Evolutionary conservation across 2,113 vertebrate genomes (phyloP).

Genomic region (Notiomystis cincta): DNA sequence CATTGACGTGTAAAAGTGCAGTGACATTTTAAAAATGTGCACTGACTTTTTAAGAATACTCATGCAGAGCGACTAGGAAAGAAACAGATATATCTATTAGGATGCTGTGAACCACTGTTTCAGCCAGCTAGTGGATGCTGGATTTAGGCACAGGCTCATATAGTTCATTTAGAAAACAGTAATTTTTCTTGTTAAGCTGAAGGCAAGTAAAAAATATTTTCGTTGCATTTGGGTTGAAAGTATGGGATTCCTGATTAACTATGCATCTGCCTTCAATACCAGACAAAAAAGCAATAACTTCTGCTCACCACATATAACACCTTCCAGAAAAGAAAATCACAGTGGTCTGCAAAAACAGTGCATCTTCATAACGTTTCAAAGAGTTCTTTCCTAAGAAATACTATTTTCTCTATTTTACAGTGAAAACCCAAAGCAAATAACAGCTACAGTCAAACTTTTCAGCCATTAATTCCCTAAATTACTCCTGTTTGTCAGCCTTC

Average conservation of each 20-base stretch:
- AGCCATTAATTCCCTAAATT: background rate
- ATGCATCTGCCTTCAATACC: constrained; percentile 27
- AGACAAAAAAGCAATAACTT: constrained; percentile 6
- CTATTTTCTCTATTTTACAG: background rate
- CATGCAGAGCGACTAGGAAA: background rate
- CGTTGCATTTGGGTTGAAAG: background rate
- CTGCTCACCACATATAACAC: background rate
- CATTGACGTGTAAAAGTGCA: background rate
- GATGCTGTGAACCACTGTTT: background rate
- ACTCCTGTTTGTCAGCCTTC: background rate
- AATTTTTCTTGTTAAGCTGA: constrained; percentile 8
- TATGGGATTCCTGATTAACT: background rate
- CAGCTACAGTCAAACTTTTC: background rate
- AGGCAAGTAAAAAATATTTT: constrained; percentile 11
- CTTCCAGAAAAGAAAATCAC: background rate
- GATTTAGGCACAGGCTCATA: background rate
- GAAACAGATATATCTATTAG: background rate
- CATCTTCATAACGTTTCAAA: background rate
- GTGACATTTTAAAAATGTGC: constrained; percentile 44
- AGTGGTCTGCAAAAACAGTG: background rate
- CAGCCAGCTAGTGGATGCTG: background rate
- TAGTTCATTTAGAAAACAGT: background rate
- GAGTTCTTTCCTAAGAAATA: background rate
- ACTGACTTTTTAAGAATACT: constrained; percentile 9
- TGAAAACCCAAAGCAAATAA: background rate